Evolutionary conservation across 2,113 vertebrate genomes (phyloP).

Genomic region (Hiodon alosoides): DNA sequence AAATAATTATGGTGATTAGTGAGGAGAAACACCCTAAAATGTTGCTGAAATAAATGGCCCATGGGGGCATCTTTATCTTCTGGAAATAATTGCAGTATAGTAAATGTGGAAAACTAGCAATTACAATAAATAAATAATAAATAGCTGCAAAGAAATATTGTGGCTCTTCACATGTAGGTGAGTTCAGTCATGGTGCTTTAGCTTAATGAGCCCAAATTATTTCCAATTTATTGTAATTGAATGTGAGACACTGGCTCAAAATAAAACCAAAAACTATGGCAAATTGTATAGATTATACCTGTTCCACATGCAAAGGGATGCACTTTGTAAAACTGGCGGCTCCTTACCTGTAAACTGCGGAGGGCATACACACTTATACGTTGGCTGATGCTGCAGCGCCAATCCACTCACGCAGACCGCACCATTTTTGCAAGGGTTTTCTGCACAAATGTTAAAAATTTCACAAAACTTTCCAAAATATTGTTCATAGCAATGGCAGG

Average conservation of each 20-base stretch:
- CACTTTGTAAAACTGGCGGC: background rate
- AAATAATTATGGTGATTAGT: constrained; percentile 32
- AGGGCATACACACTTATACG: constrained; percentile 62
- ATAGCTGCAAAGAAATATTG: constrained; percentile 18
- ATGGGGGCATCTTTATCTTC: constrained; percentile 21
- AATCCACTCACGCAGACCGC: constrained; percentile 54
- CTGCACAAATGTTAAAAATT: constrained; percentile 59
- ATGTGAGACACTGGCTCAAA: constrained; percentile 9
- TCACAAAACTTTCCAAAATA: constrained; percentile 74
- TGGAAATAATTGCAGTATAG: constrained; percentile 33
- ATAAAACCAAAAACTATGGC: constrained; percentile 7
- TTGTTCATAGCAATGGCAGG: constrained; percentile 60
- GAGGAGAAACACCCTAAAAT: constrained; percentile 19
- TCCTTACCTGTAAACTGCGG: constrained; percentile 68
- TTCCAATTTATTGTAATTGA: constrained; percentile 25
- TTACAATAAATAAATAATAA: constrained; percentile 37
- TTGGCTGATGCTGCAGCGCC: constrained; percentile 38
- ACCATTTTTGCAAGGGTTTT: constrained; percentile 66
- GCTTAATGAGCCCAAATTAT: constrained; percentile 25
- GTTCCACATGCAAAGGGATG: constrained; percentile 3
- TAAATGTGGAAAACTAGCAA: constrained; percentile 28
- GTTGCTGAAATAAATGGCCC: constrained; percentile 30
- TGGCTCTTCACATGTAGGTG: constrained; percentile 13
- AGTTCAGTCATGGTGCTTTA: constrained; percentile 17
- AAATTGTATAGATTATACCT: constrained; percentile 1